Evolutionary conservation across 2,888 invertebrate genomes (phyloP).

Genomic region (Drosophila antonietae): DNA sequence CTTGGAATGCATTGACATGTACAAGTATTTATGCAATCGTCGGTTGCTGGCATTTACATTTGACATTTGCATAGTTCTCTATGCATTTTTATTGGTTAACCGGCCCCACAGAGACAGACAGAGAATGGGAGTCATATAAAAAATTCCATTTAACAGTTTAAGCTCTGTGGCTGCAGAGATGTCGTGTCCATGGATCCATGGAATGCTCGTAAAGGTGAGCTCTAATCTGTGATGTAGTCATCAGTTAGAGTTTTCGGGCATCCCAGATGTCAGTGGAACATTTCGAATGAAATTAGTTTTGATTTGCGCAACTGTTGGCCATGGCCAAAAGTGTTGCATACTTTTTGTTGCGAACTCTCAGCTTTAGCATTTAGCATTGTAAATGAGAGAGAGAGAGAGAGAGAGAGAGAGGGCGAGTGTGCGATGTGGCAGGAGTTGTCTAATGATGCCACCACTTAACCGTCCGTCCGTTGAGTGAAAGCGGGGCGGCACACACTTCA

Average conservation of each 20-base stretch:
- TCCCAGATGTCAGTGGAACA: constrained; percentile 27
- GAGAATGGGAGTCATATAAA: constrained; percentile 22
- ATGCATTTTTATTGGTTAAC: constrained; percentile 69
- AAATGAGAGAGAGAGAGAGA: constrained; percentile 52
- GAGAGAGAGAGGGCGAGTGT: constrained; percentile 38
- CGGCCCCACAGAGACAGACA: constrained; percentile 18
- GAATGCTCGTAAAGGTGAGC: neutral
- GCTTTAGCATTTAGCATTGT: constrained; percentile 55
- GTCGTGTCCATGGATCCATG: constrained; percentile 12
- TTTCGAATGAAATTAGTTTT: constrained; percentile 65
- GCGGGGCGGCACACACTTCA: constrained; percentile 26
- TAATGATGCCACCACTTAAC: constrained; percentile 43
- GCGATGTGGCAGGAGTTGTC: constrained; percentile 1
- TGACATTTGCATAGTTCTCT: constrained; percentile 70
- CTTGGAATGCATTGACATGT: constrained; percentile 65
- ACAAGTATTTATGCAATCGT: constrained; percentile 61
- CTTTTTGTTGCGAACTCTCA: constrained; percentile 53
- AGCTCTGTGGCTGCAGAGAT: constrained; percentile 29
- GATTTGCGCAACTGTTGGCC: constrained; percentile 48
- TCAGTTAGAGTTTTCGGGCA: constrained; percentile 6
- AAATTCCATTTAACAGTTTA: constrained; percentile 70
- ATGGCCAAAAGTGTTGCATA: constrained; percentile 48
- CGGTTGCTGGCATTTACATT: constrained; percentile 67
- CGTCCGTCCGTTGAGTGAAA: constrained; percentile 18
- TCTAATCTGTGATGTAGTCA: constrained; percentile 42